Base-by-base conservation (phyloP, 2,113 vertebrate genomes). In the Haemorhous mexicanus region DNA sequence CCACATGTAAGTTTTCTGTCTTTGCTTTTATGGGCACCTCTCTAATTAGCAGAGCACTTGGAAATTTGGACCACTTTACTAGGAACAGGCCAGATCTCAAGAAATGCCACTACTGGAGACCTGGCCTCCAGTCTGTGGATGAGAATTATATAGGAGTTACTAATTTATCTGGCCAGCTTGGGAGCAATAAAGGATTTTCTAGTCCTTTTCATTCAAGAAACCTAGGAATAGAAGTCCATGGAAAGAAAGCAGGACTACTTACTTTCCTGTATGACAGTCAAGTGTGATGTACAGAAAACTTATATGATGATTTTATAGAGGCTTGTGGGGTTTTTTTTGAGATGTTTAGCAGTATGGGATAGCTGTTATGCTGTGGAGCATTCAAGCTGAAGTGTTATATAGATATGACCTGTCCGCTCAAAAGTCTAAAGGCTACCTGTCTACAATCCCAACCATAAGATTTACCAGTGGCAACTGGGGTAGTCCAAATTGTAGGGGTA, bases 221-320 rank as follows among this genome's bases (percentile, higher is more conserved):
- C 27, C 2, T 14, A 56, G 44, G 32, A 32, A 61, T 49, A 64
- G 15, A 56, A 47, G 5, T 33, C 37, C 13, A 13, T 37, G 15
- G 30, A 84, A 69, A 86, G 27, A 74, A 95, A 59, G 5, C 6
- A 50, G 27, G 46, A 43, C 7, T 64, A 16, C 20, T 59, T 68
- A 68, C 21, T 66, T 61, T 8, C 18, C 21, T 0, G 0, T 49
- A 10, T 24, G 28, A 44, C 22, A 46, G 14, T 22, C 0, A 4
- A 46, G 13, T 64, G 23, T 46, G 44, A 23, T 39, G 6, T 44
- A 17, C 24, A 62, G 16, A 22, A 61, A 72, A 93, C 4, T 3
- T 77, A 32, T 69, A 68, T 9, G 21, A 56, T 83, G 8, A 32
- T 82, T 79, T 55, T 61, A 47, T 1, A 35, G 53, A 27, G 5